Evolutionary conservation across 2,888 invertebrate species (phyloP).

Genomic region (Caenorhabditis wallacei): DNA sequence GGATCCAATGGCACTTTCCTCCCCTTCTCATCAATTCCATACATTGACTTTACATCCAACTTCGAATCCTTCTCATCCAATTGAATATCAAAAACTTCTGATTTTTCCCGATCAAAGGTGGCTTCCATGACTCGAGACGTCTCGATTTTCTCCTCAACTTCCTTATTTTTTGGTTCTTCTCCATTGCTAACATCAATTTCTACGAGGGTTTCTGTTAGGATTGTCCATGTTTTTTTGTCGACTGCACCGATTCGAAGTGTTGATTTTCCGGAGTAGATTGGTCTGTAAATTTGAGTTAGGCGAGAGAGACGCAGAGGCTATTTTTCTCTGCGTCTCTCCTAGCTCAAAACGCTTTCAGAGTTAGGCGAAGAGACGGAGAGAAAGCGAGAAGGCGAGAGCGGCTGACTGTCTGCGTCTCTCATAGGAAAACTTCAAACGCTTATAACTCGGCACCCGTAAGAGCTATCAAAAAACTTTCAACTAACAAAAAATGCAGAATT

Average conservation of each 20-base stretch:
- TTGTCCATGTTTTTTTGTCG: slow-evolving; percentile 67
- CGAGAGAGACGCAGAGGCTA: too few species aligned
- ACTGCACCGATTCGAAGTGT: slow-evolving; percentile 71
- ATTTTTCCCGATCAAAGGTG: slow-evolving; percentile 65
- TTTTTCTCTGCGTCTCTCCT: too few species aligned
- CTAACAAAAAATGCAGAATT: too few species aligned
- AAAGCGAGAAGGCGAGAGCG: too few species aligned
- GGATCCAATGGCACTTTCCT: slow-evolving; percentile 30
- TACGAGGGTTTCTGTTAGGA: slow-evolving; percentile 72
- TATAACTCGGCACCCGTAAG: too few species aligned
- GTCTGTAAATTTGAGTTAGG: slow-evolving; percentile 16
- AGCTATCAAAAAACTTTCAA: too few species aligned
- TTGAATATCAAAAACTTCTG: slow-evolving; percentile 30
- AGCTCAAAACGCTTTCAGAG: too few species aligned
- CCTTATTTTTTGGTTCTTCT: slow-evolving; percentile 28
- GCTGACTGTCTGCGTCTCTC: too few species aligned
- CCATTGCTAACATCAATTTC: slow-evolving; percentile 58
- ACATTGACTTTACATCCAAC: slow-evolving; percentile 54
- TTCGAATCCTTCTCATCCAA: slow-evolving; percentile 27
- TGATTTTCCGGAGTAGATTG: slow-evolving; percentile 57
- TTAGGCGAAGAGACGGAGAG: not conserved
- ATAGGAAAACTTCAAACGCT: too few species aligned
- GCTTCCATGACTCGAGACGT: slow-evolving; percentile 45
- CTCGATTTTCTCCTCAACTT: slow-evolving; percentile 22
- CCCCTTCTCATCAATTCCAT: slow-evolving; percentile 69